Evolutionary conservation across 2,113 vertebrate species (phyloP), one percentile per base, ranked within the genome.

Genomic region (Ochotona princeps): DNA sequence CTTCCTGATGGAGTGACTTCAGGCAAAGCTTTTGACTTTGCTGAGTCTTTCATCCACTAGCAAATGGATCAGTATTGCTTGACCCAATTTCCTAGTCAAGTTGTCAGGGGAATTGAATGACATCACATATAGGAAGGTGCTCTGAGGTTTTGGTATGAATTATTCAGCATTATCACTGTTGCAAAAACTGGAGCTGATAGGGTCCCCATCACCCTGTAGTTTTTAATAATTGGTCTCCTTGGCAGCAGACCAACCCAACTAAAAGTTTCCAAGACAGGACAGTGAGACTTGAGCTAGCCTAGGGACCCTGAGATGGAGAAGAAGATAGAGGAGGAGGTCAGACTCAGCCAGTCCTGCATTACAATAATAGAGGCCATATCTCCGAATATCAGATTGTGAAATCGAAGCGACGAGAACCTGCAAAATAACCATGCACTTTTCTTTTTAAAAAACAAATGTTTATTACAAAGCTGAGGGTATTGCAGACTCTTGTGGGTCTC

Each of bases 1-100:
- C 83, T 23, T 60, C 14, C 1, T 2, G 69, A 26, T 57, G 15
- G 51, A 61, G 11, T 18, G 13, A 78, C 38, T 51, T 21, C 17
- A 35, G 35, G 23, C n/a, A 84, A 94, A 90, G n/a, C 63, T 84
- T 91, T 78, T 57, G 74, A 87, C 92, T 89, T 92, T 93, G 38
- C 32, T 69, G 47, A 0, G 1, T 84, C 70, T 72, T 88, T 75
- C 18, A 14, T 65, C 32, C 75, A 7, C 35, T 60, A 1, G 89
- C 67, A 87, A 12, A 69, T 78, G 80, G 57, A 69, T 92, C 92
- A 76, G 32, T 78, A 44, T 61, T 57, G 32, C 49, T 81, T 72
- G 66, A 82, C 25, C 83, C 51, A 49, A 32, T 72, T 91, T 49
- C 67, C 72, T 67, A 23, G 4, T 78, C 74, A 38, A 57, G 66